Percentiles rank a stretch among this genome's conserved stretches.
Conservation (phyloP, 2,797 vertebrate species). For the Cyprinodon diabolis region DNA sequence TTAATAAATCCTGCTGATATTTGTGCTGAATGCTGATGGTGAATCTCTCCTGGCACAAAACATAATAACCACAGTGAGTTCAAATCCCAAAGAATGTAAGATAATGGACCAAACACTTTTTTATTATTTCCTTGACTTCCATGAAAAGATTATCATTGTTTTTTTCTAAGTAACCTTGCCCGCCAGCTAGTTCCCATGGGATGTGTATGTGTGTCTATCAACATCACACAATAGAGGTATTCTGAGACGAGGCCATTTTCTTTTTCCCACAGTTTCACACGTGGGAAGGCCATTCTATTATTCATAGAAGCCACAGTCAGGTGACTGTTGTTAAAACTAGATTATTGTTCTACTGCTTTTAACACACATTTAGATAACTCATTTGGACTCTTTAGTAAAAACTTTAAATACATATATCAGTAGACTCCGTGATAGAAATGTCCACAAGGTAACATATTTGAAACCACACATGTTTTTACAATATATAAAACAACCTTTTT, state of each 20-base stretch:
- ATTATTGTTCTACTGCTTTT: constrained; percentile 22
- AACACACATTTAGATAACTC: neutral
- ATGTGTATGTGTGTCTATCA: constrained; percentile 47
- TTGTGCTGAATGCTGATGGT: constrained; percentile 21
- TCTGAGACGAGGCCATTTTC: constrained; percentile 63
- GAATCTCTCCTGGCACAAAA: constrained; percentile 39
- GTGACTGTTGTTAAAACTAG: constrained; percentile 13
- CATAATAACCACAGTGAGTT: constrained; percentile 35
- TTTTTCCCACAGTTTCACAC: constrained; percentile 70
- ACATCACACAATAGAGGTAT: constrained; percentile 68
- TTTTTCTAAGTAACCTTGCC: constrained; percentile 55
- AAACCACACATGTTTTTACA: too few relatives aligned
- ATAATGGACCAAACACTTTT: constrained; percentile 43
- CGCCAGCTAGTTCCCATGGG: constrained; percentile 72
- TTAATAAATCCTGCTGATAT: constrained; percentile 56
- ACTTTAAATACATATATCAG: neutral
- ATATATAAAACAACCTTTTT: too few relatives aligned
- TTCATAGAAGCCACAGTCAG: constrained; percentile 30
- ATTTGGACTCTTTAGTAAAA: neutral
- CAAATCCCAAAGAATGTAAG: constrained; percentile 19
- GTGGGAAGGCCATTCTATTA: constrained; percentile 32
- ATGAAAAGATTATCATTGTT: constrained; percentile 70
- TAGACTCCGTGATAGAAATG: too few relatives aligned
- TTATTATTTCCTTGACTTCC: constrained; percentile 73
- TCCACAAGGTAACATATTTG: too few relatives aligned